These are phyloP conservation scores for Lepidothrix coronata DNA, from an alignment of 2,113 vertebrate species.

Conservation along the genomic window DNA sequence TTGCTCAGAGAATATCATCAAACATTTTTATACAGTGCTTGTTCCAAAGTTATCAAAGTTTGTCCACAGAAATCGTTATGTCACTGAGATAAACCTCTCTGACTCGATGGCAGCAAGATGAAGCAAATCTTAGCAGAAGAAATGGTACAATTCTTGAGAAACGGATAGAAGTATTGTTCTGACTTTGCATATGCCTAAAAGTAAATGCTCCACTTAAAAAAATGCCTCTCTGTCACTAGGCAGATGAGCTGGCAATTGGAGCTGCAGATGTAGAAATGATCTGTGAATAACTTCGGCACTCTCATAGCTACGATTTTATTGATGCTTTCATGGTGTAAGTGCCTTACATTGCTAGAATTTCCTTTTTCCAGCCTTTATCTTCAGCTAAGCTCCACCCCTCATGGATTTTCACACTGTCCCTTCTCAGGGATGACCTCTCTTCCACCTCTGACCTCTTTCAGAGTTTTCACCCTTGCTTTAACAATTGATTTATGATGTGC, in stretches of 20 bases:
- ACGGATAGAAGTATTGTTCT: background rate
- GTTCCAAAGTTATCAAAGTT: background rate
- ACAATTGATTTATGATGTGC: conserved; percentile 84
- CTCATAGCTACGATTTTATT: conserved; percentile 3
- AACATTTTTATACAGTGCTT: background rate
- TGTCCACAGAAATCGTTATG: background rate
- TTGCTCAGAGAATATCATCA: background rate
- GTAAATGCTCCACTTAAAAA: background rate
- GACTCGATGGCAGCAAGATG: background rate
- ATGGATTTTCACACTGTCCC: conserved; percentile 67
- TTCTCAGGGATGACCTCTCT: conserved; percentile 77
- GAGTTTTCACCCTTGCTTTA: conserved; percentile 81
- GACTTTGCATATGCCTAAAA: background rate
- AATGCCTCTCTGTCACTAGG: background rate
- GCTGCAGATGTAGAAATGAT: background rate
- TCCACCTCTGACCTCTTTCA: conserved; percentile 80
- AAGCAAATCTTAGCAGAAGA: background rate
- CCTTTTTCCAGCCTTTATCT: conserved; percentile 30
- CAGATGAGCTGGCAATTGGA: background rate
- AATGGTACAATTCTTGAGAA: background rate
- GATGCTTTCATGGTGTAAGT: background rate
- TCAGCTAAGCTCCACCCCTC: conserved; percentile 58
- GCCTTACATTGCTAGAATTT: background rate
- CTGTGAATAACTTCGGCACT: background rate
- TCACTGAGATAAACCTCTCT: background rate